Evolutionary conservation across 1,140 invertebrate species (phyloP), one percentile per base, ranked within the genome.

Genomic region (Sitobion miscanthi): DNA sequence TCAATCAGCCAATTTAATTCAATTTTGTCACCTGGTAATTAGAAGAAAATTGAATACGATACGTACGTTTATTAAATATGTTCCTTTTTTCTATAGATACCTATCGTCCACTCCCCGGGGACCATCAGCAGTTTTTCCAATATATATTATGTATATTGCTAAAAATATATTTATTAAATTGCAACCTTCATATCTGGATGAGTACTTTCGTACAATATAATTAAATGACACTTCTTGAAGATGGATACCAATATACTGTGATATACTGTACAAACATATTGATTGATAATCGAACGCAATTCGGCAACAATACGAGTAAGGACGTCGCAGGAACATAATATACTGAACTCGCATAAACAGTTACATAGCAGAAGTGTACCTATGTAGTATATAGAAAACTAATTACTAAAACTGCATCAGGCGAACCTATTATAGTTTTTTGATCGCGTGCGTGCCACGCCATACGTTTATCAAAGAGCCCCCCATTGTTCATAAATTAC

Each of bases 401-500:
- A 88, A 88, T 88, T 89, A 89, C 25, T 38, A 54, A 57, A 89
- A 89, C 87, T 21, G 21, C 52, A 89, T 57, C 47, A 20, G 11
- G 23, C 38, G 9, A 23, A 57, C 7, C 3, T 38, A 57, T 57
- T 38, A 57, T 57, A 57, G 47, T 87, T 57, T 52, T 89, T 90
- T 45, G 38, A 90, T 90, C 89, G 57, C 89, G 89, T 69, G 89
- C n/a, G 57, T n/a, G 91, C 49, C 49, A 83, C 38, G 82, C 91
- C 91, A 83, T 54, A 85, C 69, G 77, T 83, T 93, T 86, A 85
- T 86, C 77, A 91, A 49, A 85, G 35, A 93, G 49, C 49, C 35
- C 91, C 91, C 91, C 49, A 57, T 86, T 49, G 47, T 52, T 85
- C 49, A 54, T 93, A 93, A 93, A 93, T 93, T 85, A 93, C 82